These are phyloP conservation scores for Colius striatus DNA, from an alignment of 2,113 vertebrate species.

Conservation along the genomic window DNA sequence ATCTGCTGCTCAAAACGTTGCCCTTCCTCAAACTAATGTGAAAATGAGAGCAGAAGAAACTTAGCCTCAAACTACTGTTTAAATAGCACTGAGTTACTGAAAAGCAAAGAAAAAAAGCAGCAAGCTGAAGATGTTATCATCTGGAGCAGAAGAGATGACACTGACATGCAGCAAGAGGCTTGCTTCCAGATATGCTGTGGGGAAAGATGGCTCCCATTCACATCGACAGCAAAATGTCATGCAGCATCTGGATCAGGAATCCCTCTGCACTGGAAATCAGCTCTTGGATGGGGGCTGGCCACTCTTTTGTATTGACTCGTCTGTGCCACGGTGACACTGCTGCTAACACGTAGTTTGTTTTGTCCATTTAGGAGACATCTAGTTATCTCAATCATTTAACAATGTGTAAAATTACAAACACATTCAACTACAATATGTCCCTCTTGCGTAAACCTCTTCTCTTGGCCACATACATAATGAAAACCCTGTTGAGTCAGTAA, in stretches of 20 bases:
- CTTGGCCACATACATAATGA: constrained; percentile 82
- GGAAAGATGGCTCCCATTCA: neutral
- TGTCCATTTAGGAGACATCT: constrained; percentile 65
- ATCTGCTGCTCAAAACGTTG: constrained; percentile 41
- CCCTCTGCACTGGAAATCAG: neutral
- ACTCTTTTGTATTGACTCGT: neutral
- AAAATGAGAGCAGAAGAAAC: constrained; percentile 21
- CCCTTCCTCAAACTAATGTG: constrained; percentile 33
- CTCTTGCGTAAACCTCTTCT: constrained; percentile 77
- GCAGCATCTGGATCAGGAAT: neutral
- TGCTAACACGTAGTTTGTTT: constrained; percentile 41
- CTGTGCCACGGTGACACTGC: neutral
- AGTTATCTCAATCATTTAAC: constrained; percentile 75
- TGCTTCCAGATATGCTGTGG: neutral
- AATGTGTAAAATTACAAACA: constrained; percentile 78
- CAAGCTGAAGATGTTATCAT: neutral
- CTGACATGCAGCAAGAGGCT: neutral
- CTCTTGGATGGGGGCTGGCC: neutral
- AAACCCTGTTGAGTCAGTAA: constrained; percentile 83
- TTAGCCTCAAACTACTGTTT: neutral
- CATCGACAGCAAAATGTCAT: neutral
- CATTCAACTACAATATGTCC: constrained; percentile 76
- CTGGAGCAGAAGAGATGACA: neutral
- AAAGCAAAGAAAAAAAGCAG: neutral
- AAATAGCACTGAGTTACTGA: neutral